These are phyloP conservation scores for Drosophila serrata DNA, from an alignment of 1,140 invertebrate species.

Conservation along the genomic window DNA sequence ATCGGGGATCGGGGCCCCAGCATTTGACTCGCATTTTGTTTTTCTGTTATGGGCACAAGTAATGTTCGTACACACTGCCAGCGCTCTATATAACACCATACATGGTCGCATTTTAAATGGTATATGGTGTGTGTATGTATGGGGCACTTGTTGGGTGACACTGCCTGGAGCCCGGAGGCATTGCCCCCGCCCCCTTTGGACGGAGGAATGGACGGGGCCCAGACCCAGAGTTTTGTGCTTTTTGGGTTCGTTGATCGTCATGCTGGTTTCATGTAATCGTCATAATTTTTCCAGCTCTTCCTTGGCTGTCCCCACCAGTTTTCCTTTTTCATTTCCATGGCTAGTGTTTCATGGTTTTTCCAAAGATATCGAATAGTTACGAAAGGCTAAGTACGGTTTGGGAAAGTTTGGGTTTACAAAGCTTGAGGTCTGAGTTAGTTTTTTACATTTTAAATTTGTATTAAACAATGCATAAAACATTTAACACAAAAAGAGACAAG, in stretches of 20 bases:
- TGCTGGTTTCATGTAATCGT: constrained; percentile 76
- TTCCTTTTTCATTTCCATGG: neutral
- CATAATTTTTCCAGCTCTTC: constrained; percentile 47
- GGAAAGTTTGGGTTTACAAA: neutral
- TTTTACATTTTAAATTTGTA: too few relatives aligned
- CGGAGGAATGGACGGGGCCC: constrained; percentile 14
- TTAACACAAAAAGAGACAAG: too few relatives aligned
- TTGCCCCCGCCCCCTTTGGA: constrained; percentile 33
- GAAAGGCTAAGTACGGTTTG: too few relatives aligned
- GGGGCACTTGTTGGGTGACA: constrained; percentile 66
- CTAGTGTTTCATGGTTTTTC: neutral
- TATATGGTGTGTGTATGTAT: constrained; percentile 23
- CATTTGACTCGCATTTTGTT: constrained; percentile 49
- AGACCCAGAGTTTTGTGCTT: constrained; percentile 52
- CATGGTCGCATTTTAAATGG: constrained; percentile 34
- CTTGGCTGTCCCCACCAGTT: neutral
- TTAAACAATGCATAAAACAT: neutral
- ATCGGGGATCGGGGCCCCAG: constrained; percentile 24
- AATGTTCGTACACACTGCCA: constrained; percentile 17
- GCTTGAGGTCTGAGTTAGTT: neutral
- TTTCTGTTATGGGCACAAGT: constrained; percentile 40
- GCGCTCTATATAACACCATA: constrained; percentile 14
- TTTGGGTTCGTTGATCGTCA: constrained; percentile 79
- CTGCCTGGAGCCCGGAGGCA: constrained; percentile 39
- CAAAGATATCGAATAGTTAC: neutral